These are phyloP conservation scores for Anarrhichthys ocellatus DNA, from an alignment of 2,113 vertebrate genomes.

Conservation along the genomic window DNA sequence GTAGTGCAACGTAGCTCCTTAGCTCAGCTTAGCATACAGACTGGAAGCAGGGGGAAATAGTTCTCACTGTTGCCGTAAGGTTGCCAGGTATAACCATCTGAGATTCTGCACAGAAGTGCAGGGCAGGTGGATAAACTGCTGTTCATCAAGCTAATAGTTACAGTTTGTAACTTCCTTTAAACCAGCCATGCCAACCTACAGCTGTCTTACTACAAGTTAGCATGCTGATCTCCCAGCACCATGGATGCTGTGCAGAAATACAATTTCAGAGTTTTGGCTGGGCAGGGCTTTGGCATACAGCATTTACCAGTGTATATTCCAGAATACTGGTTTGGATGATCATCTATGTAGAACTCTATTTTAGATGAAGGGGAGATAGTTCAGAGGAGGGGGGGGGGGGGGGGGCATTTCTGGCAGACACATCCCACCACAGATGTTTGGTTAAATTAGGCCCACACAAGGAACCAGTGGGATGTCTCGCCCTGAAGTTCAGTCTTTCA, in stretches of 20 bases:
- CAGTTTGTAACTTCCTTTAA: background rate
- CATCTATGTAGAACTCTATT: background rate
- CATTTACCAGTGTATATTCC: background rate
- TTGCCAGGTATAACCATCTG: background rate
- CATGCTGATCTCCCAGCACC: background rate
- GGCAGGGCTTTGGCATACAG: background rate
- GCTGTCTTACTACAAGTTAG: background rate
- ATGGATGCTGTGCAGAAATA: background rate
- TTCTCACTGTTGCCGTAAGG: too few relatives aligned
- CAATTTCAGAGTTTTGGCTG: background rate
- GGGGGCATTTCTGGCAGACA: background rate
- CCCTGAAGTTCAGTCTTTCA: background rate
- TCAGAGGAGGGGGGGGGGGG: background rate
- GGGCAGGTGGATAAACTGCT: background rate
- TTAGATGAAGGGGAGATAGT: slow-evolving; percentile 1
- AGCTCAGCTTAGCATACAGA: background rate
- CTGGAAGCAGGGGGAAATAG: background rate
- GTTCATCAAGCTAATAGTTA: background rate
- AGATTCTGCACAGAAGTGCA: background rate
- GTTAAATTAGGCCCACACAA: background rate
- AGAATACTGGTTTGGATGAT: background rate
- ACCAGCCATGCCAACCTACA: too few relatives aligned
- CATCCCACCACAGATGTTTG: slow-evolving; percentile 14
- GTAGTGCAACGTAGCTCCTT: too few relatives aligned
- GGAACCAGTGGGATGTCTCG: background rate